Percentiles rank a stretch among this genome's conserved stretches.
Evolutionary conservation across 2,888 invertebrate species (phyloP).

Genomic region (Melieria omissa): DNA sequence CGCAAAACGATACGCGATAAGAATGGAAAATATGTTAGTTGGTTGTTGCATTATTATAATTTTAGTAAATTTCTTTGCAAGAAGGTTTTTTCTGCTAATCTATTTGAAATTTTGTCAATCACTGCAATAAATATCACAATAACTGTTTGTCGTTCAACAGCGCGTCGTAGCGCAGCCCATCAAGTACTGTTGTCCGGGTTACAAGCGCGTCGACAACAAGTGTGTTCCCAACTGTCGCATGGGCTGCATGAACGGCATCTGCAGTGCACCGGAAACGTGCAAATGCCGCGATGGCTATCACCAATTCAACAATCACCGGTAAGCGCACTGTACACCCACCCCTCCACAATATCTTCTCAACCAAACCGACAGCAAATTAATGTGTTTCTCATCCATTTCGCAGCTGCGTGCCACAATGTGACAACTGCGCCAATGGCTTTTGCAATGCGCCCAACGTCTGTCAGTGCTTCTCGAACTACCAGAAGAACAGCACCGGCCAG

Average conservation of each 20-base stretch:
- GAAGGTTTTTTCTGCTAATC: no score
- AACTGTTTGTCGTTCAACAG: no score
- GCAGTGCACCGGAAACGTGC: constrained; percentile 56
- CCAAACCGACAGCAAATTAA: neutral
- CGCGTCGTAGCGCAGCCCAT: no score
- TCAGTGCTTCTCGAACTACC: constrained; percentile 59
- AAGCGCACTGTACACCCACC: neutral
- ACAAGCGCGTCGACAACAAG: neutral
- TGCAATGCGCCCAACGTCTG: constrained; percentile 47
- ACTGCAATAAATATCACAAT: no score
- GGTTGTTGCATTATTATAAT: no score
- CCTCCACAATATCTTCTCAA: no score
- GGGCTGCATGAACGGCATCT: constrained; percentile 55
- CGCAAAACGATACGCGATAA: no score
- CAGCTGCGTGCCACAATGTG: constrained; percentile 45
- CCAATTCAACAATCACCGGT: constrained; percentile 19
- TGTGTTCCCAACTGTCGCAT: constrained; percentile 47
- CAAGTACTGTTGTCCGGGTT: constrained; percentile 18
- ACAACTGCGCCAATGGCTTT: constrained; percentile 55
- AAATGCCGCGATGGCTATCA: constrained; percentile 49
- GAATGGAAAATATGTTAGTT: no score
- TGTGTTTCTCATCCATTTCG: neutral
- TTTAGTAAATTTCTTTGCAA: no score
- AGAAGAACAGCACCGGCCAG: neutral
- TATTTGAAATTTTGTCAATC: no score